Percentiles rank a stretch among this genome's conserved stretches.
phyloP scores from a whole-genome alignment of 2,113 vertebrate species.

The Otolemur garnettii region DNA sequence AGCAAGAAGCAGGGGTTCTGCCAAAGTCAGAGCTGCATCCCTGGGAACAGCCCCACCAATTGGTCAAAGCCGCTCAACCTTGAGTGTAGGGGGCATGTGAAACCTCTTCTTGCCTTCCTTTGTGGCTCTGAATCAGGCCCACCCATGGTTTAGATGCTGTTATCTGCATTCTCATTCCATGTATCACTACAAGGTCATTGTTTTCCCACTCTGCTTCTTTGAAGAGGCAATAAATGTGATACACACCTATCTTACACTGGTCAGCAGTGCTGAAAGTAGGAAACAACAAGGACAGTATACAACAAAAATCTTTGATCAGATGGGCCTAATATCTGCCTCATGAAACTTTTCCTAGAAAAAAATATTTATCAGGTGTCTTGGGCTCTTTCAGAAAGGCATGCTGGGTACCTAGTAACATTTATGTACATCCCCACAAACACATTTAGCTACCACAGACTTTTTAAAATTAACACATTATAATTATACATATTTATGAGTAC shows the following conservation, averaged over 20 bases:
- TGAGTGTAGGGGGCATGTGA: accelerated
- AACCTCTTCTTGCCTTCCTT: not conserved
- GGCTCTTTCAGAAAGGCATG: not conserved
- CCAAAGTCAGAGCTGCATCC: not conserved
- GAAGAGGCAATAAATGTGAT: not conserved
- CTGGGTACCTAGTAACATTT: not conserved
- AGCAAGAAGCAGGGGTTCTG: not conserved
- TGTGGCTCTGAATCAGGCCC: not conserved
- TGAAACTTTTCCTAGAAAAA: not conserved
- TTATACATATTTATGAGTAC: not conserved
- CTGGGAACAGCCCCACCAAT: not conserved
- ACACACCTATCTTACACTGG: not conserved
- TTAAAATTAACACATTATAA: not conserved
- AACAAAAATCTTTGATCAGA: not conserved
- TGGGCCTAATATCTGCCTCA: not conserved
- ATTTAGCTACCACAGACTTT: not conserved
- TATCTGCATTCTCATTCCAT: not conserved
- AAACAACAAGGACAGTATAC: not conserved
- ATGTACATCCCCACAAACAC: not conserved
- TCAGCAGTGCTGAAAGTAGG: not conserved
- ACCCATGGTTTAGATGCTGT: not conserved
- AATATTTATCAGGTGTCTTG: not conserved
- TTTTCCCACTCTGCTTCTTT: not conserved
- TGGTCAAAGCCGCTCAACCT: not conserved
- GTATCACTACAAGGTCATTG: not conserved